These are phyloP conservation scores for Nyctereutes procyonoides DNA, from an alignment of 2,113 vertebrate genomes.

Conservation along the genomic window DNA sequence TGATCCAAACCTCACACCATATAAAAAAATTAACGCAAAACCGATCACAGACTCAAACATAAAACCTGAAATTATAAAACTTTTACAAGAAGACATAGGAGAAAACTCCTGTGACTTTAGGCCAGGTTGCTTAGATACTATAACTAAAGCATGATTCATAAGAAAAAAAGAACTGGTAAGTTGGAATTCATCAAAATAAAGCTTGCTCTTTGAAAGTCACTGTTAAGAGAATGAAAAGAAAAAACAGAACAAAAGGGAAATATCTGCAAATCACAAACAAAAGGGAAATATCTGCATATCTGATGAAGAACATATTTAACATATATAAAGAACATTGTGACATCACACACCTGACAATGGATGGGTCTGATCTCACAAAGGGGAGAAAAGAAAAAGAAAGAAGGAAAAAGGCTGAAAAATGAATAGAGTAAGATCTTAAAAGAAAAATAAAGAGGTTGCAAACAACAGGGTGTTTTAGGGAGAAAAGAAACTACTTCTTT, in stretches of 20 bases:
- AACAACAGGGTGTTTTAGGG: neutral
- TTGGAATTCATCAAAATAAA: neutral
- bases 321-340: neutral
- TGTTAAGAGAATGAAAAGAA: neutral
- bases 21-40: neutral
- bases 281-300: neutral
- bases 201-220: neutral
- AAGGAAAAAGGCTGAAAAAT: neutral
- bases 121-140: neutral
- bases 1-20: neutral
- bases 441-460: neutral
- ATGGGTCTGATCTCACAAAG: conserved; percentile 13
- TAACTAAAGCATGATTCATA: neutral
- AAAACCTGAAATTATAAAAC: neutral
- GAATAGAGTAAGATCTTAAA: neutral
- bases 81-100: neutral
- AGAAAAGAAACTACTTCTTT: neutral
- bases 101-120: neutral
- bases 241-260: neutral
- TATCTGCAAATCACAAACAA: neutral
- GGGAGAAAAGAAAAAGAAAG: no score
- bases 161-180: neutral
- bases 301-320: neutral
- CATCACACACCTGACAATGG: neutral
- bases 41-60: neutral